Evolutionary conservation across 1,140 invertebrate genomes (phyloP), one percentile per base, ranked within the genome.

Genomic region (Drosophila navojoa): DNA sequence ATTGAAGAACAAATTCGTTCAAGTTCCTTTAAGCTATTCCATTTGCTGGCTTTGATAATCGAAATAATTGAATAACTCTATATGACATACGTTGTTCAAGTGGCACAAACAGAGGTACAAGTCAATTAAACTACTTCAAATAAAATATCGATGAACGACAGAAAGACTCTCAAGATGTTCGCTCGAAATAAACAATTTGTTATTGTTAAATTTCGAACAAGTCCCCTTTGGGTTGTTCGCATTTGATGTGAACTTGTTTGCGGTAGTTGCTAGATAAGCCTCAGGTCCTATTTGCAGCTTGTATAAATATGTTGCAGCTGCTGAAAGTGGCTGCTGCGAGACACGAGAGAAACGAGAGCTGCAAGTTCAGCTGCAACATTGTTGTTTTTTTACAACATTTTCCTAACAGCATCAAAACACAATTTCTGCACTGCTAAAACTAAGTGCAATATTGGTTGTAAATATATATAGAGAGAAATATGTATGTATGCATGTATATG

Each of bases 311-410:
- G n/a, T 15, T 9, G 42, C 42, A 15, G 42, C 15, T 45, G 42
- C 5, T 44, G 4, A 15, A 44, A 44, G 3, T n/a, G 11, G 40
- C 40, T 44, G 40, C 40, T 15, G 5, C 15, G 15, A 44, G 15
- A 15, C n/a, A 32, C n/a, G 40, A 5, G 27, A 27, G 15, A 45
- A 45, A 16, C 16, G 6, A 45, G 42, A 45, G 7, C 42, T 16
- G 16, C 42, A 25, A 49, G 0, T 27, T 19, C 16, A 19, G 6
- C 9, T 11, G 45, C 19, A 25, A 49, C 45, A 49, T 7, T 49
- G 47, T 49, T 49, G 47, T 49, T 49, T 25, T 27, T 27, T 49
- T 13, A 49, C 22, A 49, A 25, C 45, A 49, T 49, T 49, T 49
- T 49, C 45, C 22, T 22, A 16, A 16, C n/a, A 22, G 47, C 47